A percentile compares a stretch with the other conserved stretches of the same genome.
Evolutionary conservation across 2,797 vertebrate genomes (phyloP).

Genomic region (Urocyon cinereoargenteus): DNA sequence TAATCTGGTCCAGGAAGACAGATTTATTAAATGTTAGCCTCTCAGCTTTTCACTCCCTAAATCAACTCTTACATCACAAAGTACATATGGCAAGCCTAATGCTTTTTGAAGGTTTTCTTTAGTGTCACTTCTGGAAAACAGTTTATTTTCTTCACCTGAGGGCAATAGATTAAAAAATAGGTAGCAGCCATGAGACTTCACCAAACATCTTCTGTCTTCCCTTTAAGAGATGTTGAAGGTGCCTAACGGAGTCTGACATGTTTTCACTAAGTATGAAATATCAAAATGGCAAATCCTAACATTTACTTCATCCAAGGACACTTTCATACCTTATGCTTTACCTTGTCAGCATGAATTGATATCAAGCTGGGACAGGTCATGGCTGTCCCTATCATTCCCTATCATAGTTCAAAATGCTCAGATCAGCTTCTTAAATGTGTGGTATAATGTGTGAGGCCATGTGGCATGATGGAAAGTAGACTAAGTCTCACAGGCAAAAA

Average conservation of each 20-base stretch:
- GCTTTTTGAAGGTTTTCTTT: slow-evolving; percentile 10
- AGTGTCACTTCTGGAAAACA: neutral
- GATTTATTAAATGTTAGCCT: neutral
- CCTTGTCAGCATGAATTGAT: slow-evolving; percentile 73
- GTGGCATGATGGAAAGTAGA: neutral
- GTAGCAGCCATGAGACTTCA: neutral
- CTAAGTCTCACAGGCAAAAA: neutral
- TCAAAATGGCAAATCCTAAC: slow-evolving; percentile 61
- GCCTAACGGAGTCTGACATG: slow-evolving; percentile 66
- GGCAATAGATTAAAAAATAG: neutral
- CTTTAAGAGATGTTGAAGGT: slow-evolving; percentile 45
- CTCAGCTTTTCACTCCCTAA: slow-evolving; percentile 35
- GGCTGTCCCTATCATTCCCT: neutral
- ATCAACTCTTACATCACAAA: neutral
- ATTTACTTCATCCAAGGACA: neutral
- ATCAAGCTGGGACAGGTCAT: slow-evolving; percentile 39
- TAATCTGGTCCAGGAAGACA: neutral
- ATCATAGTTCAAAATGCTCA: neutral
- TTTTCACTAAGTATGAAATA: slow-evolving; percentile 59
- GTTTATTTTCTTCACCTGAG: slow-evolving; percentile 51
- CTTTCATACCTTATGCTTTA: slow-evolving; percentile 65
- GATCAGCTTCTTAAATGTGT: neutral
- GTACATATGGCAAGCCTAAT: neutral
- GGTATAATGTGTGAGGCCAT: neutral
- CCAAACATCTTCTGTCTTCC: neutral